Conservation (phyloP, 1,140 invertebrate genomes). For the Eueides isabella region DNA sequence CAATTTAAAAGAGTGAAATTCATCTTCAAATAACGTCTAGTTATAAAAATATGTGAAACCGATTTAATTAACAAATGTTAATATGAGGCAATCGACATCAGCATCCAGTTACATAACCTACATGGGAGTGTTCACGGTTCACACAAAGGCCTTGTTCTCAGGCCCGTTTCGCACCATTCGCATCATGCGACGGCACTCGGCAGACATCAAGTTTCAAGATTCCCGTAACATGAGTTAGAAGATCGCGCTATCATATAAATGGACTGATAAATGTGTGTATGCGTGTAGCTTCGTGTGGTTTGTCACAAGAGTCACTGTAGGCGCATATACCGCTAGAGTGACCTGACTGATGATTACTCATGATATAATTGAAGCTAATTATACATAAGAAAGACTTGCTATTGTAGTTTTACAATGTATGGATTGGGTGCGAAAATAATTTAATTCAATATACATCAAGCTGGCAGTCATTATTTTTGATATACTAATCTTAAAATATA, state of each 20-base stretch:
- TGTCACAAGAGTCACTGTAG: slow-evolving; percentile 41
- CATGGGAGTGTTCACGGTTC: slow-evolving; percentile 63
- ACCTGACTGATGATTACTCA: slow-evolving; percentile 25
- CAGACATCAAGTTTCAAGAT: slow-evolving; percentile 64
- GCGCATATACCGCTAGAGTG: slow-evolving; percentile 48
- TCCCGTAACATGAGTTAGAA: slow-evolving; percentile 64
- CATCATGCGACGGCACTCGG: slow-evolving; percentile 46
- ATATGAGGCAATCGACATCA: slow-evolving; percentile 67
- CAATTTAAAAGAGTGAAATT: not conserved
- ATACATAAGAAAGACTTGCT: not conserved
- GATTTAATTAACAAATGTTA: slow-evolving; percentile 25
- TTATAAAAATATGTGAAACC: not conserved
- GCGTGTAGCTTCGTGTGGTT: slow-evolving; percentile 37
- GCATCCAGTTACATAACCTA: slow-evolving; percentile 67
- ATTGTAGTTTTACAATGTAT: not conserved
- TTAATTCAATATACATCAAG: not conserved
- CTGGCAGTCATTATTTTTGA: not conserved
- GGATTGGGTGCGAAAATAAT: not conserved
- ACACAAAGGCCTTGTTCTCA: slow-evolving; percentile 65
- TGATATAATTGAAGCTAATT: not conserved
- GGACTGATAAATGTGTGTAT: slow-evolving; percentile 21
- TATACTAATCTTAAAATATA: not conserved
- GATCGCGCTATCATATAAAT: slow-evolving; percentile 56
- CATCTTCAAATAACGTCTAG: not conserved
- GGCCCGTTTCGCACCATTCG: slow-evolving; percentile 43